Base-by-base conservation (phyloP, 2,113 vertebrate genomes). In the Orientallactaga bullata region DNA sequence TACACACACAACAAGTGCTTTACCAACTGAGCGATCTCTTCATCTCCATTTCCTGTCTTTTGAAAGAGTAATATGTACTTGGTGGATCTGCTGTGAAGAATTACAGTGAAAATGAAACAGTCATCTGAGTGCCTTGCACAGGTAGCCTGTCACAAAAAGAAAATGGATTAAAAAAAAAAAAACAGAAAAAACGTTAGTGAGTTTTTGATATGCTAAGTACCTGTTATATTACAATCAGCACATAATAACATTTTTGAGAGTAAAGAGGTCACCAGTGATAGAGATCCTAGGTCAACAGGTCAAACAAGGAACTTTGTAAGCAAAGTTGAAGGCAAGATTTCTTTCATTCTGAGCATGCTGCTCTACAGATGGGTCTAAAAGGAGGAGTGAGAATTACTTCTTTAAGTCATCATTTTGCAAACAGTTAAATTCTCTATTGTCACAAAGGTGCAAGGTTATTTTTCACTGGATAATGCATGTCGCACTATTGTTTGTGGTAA, bases 21-120 rank as follows among this genome's bases (percentile, higher is more conserved):
- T 47, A 47, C 5, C 42, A 5, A 47, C 42, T 47, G 42, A 47
- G 42, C 42, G 42, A 47, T 47, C 42, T 47, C 42, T 47, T 47
- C 42, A 47, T 47, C 42, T 47, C 42, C 42, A 23, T 74, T 89
- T 91, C 63, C 85, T 84, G 18, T 81, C 60, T 84, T 95, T 87
- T 73, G 89, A 91, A 94, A 90, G 55, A 89, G 28, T 35, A 26
- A 42, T 85, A 69, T 95, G 42, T 87, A 80, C 23, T 47, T 85
- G 72, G 47, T 88, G 17, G 5, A 84, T 81, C 76, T 94, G 15
- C 78, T 79, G n/a, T 77, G 20, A 73, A 95, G 76, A 94, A 66
- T 51, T 87, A 84, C 15, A 37, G 47, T 77, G 3, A n/a, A 93
- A 87, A 74, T 91, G 26, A 80, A 84, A 90, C 94, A 88, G 15